Conservation (phyloP, 1,140 invertebrate genomes). For the Copidosoma floridanum region DNA sequence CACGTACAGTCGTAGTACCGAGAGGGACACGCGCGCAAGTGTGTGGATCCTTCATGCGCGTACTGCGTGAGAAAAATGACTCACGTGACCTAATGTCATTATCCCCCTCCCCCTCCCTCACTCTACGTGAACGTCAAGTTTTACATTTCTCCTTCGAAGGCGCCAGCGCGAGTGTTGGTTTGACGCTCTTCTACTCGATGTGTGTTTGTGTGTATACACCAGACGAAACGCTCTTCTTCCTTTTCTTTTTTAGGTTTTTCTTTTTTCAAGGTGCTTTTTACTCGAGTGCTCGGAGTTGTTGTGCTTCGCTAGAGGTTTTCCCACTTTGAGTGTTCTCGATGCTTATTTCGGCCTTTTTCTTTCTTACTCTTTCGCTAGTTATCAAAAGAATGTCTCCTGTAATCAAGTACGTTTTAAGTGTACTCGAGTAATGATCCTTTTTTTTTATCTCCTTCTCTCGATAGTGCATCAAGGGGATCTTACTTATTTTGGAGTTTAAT, state of each 20-base stretch:
- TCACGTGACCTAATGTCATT: conserved; percentile 32
- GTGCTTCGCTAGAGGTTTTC: too few species aligned
- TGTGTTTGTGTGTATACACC: too few species aligned
- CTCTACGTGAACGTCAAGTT: conserved; percentile 20
- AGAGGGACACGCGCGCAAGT: not conserved
- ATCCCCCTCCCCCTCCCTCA: conserved; percentile 18
- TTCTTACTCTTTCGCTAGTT: too few species aligned
- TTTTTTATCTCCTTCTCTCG: too few species aligned
- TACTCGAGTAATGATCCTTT: too few species aligned
- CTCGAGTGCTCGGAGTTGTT: not conserved
- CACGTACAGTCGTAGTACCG: too few species aligned
- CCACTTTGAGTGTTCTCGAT: too few species aligned
- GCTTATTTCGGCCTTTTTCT: too few species aligned
- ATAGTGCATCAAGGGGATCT: too few species aligned
- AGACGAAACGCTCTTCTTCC: not conserved
- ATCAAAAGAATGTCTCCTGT: not conserved
- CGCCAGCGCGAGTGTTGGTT: not conserved
- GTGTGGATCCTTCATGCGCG: too few species aligned
- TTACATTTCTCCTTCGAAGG: conserved; percentile 28
- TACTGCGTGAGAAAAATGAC: conserved; percentile 35
- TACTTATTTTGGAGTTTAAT: too few species aligned
- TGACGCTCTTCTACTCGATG: not conserved
- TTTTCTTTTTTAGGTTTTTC: not conserved
- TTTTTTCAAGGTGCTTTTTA: not conserved
- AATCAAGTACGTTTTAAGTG: not conserved